Base-by-base conservation (phyloP, 2,888 invertebrate genomes). In the Acanthoscelides obtectus region DNA sequence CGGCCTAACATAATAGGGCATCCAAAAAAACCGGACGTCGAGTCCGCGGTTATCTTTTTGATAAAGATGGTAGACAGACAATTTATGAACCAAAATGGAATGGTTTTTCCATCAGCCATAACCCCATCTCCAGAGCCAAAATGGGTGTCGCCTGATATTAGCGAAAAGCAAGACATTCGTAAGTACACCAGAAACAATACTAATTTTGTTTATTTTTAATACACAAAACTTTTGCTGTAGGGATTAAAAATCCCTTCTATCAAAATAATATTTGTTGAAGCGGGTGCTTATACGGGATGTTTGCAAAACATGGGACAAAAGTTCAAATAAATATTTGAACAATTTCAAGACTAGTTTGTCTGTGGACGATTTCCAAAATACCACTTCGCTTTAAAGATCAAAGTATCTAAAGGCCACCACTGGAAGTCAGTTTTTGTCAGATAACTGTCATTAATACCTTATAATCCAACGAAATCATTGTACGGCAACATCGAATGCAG, bases 11-110 rank as follows among this genome's bases (percentile, higher is more conserved):
- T 45, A 45, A 45, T 45, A 45, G 45, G 12, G 45, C 3, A 45
- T 45, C 45, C 45, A 1, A 45, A 6, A 4, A 0, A 68, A 25
- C 22, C 17, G 65, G 65, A 69, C 70, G 70, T 73, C 1, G 66
- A 72, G 67, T 63, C 20, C 5, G 64, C 67, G 27, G 69, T 76
- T 45, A 68, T 68, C 25, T 12, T 71, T 64, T 72, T 75, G 69
- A 68, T 75, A 67, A 73, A 72, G 21, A 76, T 76, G 76, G 74
- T 75, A 12, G 76, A 76, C 27, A 70, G 74, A 22, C 74, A 75
- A 25, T 75, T 75, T 71, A 72, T 73, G 19, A 72, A 75, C 27
- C 72, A 74, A 64, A 74, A 73, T 27, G 72, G 74, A 12, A 63
- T 73, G 22, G 69, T 75, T 8, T 69, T 73, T 64, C 73, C 74